phyloP scores from a whole-genome alignment of 2,888 invertebrate species.

The Acleris literana region DNA sequence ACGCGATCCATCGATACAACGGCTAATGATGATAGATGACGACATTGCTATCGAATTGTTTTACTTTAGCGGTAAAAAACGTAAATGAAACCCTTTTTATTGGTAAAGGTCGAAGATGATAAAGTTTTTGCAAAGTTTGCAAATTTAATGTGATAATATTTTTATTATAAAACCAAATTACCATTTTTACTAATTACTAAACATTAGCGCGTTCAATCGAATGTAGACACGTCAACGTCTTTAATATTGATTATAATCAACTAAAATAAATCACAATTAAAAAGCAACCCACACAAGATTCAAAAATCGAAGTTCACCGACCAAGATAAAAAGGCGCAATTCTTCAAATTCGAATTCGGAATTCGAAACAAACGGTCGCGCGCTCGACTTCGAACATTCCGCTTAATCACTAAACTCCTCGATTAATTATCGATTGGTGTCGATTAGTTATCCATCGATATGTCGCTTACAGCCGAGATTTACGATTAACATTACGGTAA shows the following conservation, averaged over 20 bases:
- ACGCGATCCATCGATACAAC: constrained; percentile 49
- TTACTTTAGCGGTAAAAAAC: constrained; percentile 8
- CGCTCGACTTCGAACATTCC: constrained; percentile 33
- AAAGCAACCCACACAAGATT: constrained; percentile 9
- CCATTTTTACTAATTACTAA: no score
- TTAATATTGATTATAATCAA: not conserved
- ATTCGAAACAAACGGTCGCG: constrained; percentile 46
- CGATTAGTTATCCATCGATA: constrained; percentile 51
- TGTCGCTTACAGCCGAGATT: constrained; percentile 59
- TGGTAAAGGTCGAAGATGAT: constrained; percentile 3
- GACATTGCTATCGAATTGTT: constrained; percentile 36
- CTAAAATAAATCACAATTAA: constrained; percentile 29
- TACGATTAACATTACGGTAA: constrained; percentile 63
- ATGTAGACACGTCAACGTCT: not conserved
- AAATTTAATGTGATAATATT: not conserved
- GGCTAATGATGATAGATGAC: constrained; percentile 44
- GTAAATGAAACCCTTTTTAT: constrained; percentile 1
- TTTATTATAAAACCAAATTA: not conserved
- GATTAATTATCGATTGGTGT: constrained; percentile 25
- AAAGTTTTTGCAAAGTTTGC: not conserved
- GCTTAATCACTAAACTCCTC: constrained; percentile 20
- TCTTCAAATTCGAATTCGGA: constrained; percentile 45
- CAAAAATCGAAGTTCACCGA: constrained; percentile 12
- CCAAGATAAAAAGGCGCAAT: constrained; percentile 23
- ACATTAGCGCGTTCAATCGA: no score